Evolutionary conservation across 2,113 vertebrate species (phyloP), one percentile per base, ranked within the genome.

Genomic region (Gadus macrocephalus): DNA sequence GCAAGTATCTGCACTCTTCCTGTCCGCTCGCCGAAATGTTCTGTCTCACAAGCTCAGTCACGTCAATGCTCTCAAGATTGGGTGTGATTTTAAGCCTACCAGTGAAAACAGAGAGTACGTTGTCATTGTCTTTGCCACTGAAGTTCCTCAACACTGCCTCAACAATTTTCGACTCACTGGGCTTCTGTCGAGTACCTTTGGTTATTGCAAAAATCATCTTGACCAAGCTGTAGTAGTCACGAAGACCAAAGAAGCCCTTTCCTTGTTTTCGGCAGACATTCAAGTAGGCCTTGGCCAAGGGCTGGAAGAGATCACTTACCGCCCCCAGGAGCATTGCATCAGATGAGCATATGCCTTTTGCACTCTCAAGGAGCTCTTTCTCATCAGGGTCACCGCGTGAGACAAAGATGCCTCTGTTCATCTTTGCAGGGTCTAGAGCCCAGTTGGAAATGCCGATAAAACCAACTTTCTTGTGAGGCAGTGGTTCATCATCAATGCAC

Each of bases 371-470:
- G 35, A 99, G 93, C 77, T 99, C 96, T 9, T 70, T 85, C 73
- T 76, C 15, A 70, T 85, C 93, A 69, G 95, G 96, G 73, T 94
- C 94, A n/a, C 95, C 93, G 0, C 96, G 95, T 0, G 96, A 96
- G 60, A 99, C 96, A 73, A 96, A 98, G 66, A 99, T 95, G 17
- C 97, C 97, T 77, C 97, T 87, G 87, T 99, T 99, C 97, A 99
- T 99, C 67, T 99, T 99, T 78, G 97, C 97, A 0, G 97, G 97
- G 78, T 99, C 97, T 68, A 99, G 87, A 0, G 97, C 96, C 97
- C 97, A 99, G 84, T 99, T 99, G 72, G 97, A 99, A 74, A 99
- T 99, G 0, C 97, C 96, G 0, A 99, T 86, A 66, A 99, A 98
- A 76, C 96, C 96, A 14, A 99, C 96, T 61, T 97, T 97, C 72